Percentiles rank a stretch among this genome's conserved stretches.
Conservation (phyloP, 2,888 invertebrate species). For the Vannuccia rotundouncinata region DNA sequence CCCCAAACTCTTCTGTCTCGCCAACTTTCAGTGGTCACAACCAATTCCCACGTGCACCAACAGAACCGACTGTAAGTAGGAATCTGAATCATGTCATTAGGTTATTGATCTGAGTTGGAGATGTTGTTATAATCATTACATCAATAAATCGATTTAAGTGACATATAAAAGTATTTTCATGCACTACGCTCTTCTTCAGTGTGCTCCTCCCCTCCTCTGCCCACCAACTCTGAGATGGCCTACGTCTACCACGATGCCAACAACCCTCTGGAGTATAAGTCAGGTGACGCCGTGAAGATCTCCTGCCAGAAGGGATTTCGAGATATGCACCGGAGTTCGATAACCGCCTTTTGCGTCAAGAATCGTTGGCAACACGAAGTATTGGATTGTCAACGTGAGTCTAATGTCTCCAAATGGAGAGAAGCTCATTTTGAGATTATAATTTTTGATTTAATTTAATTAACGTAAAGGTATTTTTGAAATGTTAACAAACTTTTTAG, state of each 20-base stretch:
- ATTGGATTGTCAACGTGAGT: slow-evolving; percentile 27
- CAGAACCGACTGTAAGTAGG: slow-evolving; percentile 29
- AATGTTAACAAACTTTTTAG: no score
- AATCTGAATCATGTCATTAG: not conserved
- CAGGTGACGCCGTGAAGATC: slow-evolving; percentile 21
- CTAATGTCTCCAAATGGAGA: not conserved
- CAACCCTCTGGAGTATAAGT: slow-evolving; percentile 30
- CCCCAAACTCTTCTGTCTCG: slow-evolving; percentile 24
- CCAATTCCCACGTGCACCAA: slow-evolving; percentile 15
- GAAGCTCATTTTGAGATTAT: no score
- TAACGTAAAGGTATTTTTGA: no score
- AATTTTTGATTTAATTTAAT: no score
- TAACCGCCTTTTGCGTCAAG: slow-evolving; percentile 4
- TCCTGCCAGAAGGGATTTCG: slow-evolving; percentile 30
- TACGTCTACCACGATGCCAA: not conserved
- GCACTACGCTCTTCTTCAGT: no score
- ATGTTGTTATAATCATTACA: no score
- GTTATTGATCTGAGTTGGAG: no score
- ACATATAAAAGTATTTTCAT: no score
- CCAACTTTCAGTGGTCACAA: slow-evolving; percentile 29
- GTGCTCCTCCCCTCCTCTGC: slow-evolving; percentile 29
- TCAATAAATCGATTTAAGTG: no score
- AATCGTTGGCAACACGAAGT: slow-evolving; percentile 33
- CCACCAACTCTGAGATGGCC: not conserved
- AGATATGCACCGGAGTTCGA: not conserved